phyloP scores from a whole-genome alignment of 2,113 vertebrate genomes.

The Platysteira castanea region DNA sequence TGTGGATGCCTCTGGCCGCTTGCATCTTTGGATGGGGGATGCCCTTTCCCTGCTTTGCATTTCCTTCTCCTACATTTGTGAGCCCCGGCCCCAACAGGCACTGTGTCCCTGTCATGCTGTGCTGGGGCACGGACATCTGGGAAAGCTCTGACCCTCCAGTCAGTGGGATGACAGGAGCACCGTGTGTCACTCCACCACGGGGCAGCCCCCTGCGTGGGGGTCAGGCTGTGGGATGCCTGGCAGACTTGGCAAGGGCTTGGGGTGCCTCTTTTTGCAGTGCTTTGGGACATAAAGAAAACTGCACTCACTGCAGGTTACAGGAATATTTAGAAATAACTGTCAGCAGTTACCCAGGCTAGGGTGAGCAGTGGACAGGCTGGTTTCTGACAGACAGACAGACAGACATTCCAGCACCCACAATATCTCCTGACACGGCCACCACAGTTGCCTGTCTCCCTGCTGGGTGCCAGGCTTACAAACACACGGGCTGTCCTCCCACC shows the following conservation, averaged over 20 bases:
- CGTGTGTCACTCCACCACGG: accelerated
- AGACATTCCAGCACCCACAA: background rate
- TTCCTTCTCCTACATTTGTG: background rate
- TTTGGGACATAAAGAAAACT: background rate
- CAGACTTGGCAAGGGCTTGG: background rate
- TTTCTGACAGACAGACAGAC: background rate
- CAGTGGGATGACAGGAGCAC: background rate
- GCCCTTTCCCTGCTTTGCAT: background rate
- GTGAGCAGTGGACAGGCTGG: background rate
- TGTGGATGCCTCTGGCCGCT: background rate
- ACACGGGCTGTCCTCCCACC: accelerated
- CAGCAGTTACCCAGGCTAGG: background rate
- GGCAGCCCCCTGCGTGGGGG: background rate
- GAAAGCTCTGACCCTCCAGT: background rate
- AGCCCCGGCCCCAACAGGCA: background rate
- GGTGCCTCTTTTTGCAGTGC: background rate
- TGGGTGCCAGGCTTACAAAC: background rate
- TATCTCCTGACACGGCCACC: background rate
- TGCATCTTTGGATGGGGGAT: background rate
- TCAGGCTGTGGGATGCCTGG: background rate
- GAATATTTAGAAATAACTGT: background rate
- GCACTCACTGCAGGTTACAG: background rate
- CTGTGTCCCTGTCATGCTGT: accelerated
- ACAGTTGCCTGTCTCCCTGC: accelerated
- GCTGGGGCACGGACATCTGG: background rate